Conservation (phyloP, 30 jellyfish, hydroid and myxozoan species). For the Haliclystus octoradiatus region DNA sequence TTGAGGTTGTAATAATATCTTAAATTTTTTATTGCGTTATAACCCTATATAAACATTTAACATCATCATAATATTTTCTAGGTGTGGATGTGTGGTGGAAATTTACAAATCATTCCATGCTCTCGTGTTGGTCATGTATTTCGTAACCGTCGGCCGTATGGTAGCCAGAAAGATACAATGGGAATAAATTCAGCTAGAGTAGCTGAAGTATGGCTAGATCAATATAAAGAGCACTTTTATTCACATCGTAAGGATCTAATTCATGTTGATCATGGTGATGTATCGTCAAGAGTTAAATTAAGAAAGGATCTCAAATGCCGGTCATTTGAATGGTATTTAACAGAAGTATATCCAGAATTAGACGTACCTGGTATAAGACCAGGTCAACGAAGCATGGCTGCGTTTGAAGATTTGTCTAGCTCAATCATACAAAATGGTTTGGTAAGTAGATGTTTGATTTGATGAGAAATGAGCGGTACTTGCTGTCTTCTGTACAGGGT, state of each 20-base stretch:
- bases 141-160: slow-evolving; percentile 69
- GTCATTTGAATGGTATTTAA: slow-evolving; percentile 59
- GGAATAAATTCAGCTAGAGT: slow-evolving; percentile 61
- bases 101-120: slow-evolving; percentile 73
- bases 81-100: slow-evolving; percentile 97
- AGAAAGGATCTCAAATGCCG: slow-evolving; percentile 48
- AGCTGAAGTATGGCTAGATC: slow-evolving; percentile 86
- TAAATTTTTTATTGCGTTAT: too few species aligned
- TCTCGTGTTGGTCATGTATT: slow-evolving; percentile 92
- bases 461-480: too few species aligned
- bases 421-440: too few species aligned
- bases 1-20: too few species aligned
- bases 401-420: too few species aligned
- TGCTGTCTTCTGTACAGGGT: too few species aligned
- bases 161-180: slow-evolving; percentile 52
- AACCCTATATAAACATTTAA: too few species aligned
- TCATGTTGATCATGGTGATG: slow-evolving; percentile 28
- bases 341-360: slow-evolving; percentile 66
- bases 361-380: slow-evolving; percentile 56
- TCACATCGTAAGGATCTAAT: slow-evolving; percentile 41
- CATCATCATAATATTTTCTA: too few species aligned
- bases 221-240: slow-evolving; percentile 58
- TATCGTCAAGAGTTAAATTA: slow-evolving; percentile 28
- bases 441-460: too few species aligned
- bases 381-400: slow-evolving; percentile 38